Conservation (phyloP, 2,888 invertebrate species). For the Tetramorium bicarinatum region DNA sequence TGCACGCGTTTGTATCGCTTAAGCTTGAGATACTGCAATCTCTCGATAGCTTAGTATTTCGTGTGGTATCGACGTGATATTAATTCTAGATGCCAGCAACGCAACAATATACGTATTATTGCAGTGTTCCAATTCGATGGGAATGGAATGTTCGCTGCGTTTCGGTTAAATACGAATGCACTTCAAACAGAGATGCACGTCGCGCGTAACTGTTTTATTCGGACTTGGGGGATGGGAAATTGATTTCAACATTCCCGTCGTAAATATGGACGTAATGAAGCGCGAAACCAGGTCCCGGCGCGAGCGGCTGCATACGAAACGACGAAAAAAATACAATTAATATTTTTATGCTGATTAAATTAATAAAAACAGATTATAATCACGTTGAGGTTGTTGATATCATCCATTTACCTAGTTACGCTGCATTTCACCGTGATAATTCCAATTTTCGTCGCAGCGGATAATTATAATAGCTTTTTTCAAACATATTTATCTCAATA, state of each 20-base stretch:
- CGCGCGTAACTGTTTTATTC: constrained; percentile 48
- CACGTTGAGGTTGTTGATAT: neutral
- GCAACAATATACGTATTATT: constrained; percentile 47
- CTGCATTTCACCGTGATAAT: neutral
- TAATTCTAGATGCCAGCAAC: constrained; percentile 29
- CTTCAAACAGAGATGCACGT: constrained; percentile 47
- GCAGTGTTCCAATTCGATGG: constrained; percentile 41
- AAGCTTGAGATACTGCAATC: neutral
- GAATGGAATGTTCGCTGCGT: constrained; percentile 39
- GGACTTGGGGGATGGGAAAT: constrained; percentile 37
- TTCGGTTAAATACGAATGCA: constrained; percentile 44
- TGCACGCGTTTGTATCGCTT: neutral
- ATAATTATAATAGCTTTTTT: constrained; percentile 8
- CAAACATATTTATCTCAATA: neutral
- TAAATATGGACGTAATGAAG: constrained; percentile 56
- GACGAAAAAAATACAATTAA: constrained; percentile 49
- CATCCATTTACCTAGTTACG: constrained; percentile 16
- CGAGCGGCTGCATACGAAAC: neutral
- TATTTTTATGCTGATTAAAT: constrained; percentile 48
- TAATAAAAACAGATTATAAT: constrained; percentile 8
- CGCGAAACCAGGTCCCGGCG: constrained; percentile 38
- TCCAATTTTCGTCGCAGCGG: neutral
- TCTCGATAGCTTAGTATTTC: constrained; percentile 9
- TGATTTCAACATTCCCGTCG: constrained; percentile 49
- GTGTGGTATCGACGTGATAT: neutral